Conservation (phyloP, 2,888 invertebrate genomes). For the Atethmia centrago region DNA sequence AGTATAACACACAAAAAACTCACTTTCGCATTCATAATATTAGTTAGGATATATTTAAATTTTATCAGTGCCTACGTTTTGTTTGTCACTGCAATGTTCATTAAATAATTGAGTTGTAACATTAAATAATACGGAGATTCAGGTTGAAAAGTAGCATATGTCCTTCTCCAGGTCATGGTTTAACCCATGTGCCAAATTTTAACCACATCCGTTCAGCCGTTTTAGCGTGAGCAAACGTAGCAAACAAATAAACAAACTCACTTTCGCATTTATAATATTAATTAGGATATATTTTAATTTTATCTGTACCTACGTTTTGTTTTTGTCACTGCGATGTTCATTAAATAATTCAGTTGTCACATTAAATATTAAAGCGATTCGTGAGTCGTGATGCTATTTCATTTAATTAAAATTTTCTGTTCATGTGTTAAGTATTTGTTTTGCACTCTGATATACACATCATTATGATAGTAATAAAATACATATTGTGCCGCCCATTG, state of each 20-base stretch:
- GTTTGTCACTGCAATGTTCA: constrained; percentile 67
- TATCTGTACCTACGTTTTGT: constrained; percentile 65
- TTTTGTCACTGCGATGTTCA: constrained; percentile 68
- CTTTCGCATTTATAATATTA: too few relatives aligned
- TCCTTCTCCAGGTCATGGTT: too few relatives aligned
- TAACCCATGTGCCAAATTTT: too few relatives aligned
- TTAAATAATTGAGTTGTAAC: constrained; percentile 73
- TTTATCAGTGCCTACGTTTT: constrained; percentile 64
- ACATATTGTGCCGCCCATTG: too few relatives aligned
- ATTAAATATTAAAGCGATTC: constrained; percentile 72
- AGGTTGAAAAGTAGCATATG: too few relatives aligned
- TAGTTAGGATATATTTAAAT: constrained; percentile 35
- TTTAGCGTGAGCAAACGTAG: too few relatives aligned
- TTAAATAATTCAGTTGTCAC: constrained; percentile 73
- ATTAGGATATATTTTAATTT: constrained; percentile 44
- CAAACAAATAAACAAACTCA: too few relatives aligned
- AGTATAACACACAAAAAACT: too few relatives aligned
- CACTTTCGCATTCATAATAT: too few relatives aligned
- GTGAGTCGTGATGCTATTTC: constrained; percentile 65
- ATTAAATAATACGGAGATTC: constrained; percentile 67
- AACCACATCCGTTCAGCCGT: too few relatives aligned
- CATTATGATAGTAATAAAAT: constrained; percentile 9
- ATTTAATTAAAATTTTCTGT: constrained; percentile 73
- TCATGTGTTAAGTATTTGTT: constrained; percentile 51
- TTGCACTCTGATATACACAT: constrained; percentile 42